These are phyloP conservation scores for Diadema setosum DNA, from an alignment of 35 echinoderm and acorn worm genomes.

Conservation along the genomic window DNA sequence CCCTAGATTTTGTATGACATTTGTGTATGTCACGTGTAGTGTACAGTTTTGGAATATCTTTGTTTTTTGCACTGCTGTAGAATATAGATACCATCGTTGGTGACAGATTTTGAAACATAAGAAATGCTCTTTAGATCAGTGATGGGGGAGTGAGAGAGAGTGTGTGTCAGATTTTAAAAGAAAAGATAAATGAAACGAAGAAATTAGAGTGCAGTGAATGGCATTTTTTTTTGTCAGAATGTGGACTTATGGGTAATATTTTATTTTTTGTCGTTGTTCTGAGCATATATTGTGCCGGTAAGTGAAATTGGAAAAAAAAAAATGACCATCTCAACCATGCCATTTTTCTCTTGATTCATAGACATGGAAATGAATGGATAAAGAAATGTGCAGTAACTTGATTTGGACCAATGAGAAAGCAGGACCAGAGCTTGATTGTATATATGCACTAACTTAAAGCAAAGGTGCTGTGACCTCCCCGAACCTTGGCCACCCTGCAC, in stretches of 20 bases:
- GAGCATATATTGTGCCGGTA: too few species aligned
- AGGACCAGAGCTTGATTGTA: conserved; percentile 3
- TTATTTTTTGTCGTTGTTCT: too few species aligned
- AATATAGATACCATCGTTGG: too few species aligned
- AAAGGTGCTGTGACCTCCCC: not conserved
- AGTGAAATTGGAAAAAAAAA: too few species aligned
- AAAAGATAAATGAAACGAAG: too few species aligned
- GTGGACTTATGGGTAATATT: too few species aligned
- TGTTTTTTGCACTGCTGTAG: not conserved
- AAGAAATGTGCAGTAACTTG: conserved; percentile 6
- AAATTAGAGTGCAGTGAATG: too few species aligned
- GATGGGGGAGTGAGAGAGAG: too few species aligned
- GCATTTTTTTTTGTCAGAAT: too few species aligned
- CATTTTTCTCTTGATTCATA: not conserved
- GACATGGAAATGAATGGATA: not conserved
- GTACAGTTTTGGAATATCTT: not conserved
- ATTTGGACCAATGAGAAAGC: conserved; percentile 2
- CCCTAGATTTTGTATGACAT: not conserved
- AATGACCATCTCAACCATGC: not conserved
- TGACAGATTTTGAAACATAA: too few species aligned
- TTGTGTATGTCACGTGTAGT: not conserved
- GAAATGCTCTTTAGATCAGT: too few species aligned
- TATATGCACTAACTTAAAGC: conserved; percentile 27
- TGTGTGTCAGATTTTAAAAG: too few species aligned
- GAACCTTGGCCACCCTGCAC: not conserved